Conservation (phyloP, 53 echinoderm and acorn worm species). For the Arbacia lixula region DNA sequence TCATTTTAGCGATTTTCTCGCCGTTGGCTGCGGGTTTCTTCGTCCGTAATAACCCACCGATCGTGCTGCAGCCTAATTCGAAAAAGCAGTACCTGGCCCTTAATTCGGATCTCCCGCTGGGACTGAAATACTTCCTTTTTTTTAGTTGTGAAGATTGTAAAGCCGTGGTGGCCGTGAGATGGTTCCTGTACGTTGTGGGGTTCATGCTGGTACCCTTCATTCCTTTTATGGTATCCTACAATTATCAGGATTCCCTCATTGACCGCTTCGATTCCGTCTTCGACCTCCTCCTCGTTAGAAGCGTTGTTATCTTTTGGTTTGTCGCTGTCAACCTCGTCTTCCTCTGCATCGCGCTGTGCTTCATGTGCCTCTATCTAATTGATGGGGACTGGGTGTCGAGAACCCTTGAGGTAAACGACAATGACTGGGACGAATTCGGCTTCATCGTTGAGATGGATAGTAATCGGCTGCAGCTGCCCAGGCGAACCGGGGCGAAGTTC, state of each 20-base stretch:
- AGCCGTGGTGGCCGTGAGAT: conserved; percentile 61
- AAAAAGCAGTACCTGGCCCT: conserved; percentile 59
- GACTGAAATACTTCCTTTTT: conserved; percentile 81
- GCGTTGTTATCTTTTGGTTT: conserved; percentile 55
- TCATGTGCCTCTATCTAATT: conserved; percentile 69
- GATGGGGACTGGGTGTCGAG: conserved; percentile 33
- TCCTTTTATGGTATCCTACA: conserved; percentile 70
- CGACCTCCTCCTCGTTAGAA: conserved; percentile 62
- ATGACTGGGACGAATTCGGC: conserved; percentile 54
- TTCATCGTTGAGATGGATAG: conserved; percentile 38
- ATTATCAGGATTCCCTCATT: conserved; percentile 56
- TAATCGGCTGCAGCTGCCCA: neutral
- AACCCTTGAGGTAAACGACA: conserved; percentile 39
- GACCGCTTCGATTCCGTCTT: conserved; percentile 57
- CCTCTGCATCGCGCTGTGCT: conserved; percentile 58
- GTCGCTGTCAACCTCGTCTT: conserved; percentile 66
- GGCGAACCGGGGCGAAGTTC: neutral
- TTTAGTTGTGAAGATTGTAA: conserved; percentile 65
- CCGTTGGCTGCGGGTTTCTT: conserved; percentile 86
- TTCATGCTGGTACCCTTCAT: conserved; percentile 80
- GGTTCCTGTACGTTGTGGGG: conserved; percentile 64
- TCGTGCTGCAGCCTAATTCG: conserved; percentile 11
- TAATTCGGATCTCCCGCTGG: conserved; percentile 84
- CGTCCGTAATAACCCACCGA: conserved; percentile 66
- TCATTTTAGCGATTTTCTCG: conserved; percentile 78